Conservation (phyloP, 2,888 invertebrate genomes). For the Meganola albula region DNA sequence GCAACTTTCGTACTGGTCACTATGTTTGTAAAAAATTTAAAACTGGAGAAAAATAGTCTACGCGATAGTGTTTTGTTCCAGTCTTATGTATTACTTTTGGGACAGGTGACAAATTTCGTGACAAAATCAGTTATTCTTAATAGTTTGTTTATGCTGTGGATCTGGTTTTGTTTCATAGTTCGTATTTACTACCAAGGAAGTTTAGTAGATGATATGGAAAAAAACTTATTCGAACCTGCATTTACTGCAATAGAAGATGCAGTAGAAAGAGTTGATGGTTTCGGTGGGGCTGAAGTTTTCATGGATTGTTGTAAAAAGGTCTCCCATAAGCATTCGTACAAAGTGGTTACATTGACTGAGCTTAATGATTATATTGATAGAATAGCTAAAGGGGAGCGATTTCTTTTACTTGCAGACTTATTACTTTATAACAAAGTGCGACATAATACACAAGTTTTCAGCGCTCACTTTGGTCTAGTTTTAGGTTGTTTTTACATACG, state of each 20-base stretch:
- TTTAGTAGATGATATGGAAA: conserved; percentile 41
- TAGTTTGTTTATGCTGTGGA: conserved; percentile 42
- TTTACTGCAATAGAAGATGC: conserved; percentile 36
- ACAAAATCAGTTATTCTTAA: conserved; percentile 39
- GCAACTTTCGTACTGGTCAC: conserved; percentile 26
- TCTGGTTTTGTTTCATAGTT: conserved; percentile 52
- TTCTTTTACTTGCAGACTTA: conserved; percentile 34
- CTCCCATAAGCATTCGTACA: conserved; percentile 26
- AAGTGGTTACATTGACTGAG: conserved; percentile 23
- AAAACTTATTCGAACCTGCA: conserved; percentile 36
- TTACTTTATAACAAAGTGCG: conserved; percentile 5
- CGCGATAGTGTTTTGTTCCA: not conserved
- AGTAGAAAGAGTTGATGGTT: conserved; percentile 32
- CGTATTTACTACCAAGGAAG: conserved; percentile 50
- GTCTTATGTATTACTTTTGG: conserved; percentile 37
- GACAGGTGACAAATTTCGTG: conserved; percentile 37
- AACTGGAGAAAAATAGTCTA: not conserved
- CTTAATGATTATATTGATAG: conserved; percentile 23
- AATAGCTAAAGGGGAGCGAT: conserved; percentile 38
- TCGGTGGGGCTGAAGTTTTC: conserved; percentile 36
- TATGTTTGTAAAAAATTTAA: conserved; percentile 24
- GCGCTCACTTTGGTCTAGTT: not conserved
- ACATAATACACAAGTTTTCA: not conserved
- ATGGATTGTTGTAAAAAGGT: conserved; percentile 33
- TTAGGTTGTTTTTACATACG: conserved; percentile 39